These are phyloP conservation scores for Clarias platycephalus DNA, from an alignment of 2,797 vertebrate genomes.

Conservation along the genomic window DNA sequence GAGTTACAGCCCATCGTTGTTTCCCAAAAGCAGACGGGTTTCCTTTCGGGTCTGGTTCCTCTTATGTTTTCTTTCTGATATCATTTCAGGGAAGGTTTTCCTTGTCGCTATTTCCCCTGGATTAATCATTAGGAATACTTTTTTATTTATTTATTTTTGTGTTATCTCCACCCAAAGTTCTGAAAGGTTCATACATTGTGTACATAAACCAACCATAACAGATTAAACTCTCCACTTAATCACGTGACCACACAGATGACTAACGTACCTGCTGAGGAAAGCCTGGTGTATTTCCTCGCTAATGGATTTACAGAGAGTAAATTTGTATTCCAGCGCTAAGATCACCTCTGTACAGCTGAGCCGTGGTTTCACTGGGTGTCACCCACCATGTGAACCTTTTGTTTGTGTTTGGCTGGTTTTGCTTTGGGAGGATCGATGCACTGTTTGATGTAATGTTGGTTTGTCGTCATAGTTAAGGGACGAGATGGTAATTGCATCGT, in stretches of 20 bases:
- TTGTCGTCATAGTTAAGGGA: not conserved
- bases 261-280: not conserved
- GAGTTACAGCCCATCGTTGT: not conserved
- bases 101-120: not conserved
- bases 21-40: not conserved
- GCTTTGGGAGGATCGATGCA: not conserved
- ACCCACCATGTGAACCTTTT: not conserved
- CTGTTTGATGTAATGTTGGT: not conserved
- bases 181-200: no score
- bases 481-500: not conserved
- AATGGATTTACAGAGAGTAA: not conserved
- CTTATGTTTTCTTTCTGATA: not conserved
- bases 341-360: not conserved
- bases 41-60: not conserved
- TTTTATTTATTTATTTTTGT: no score
- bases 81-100: not conserved
- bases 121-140: not conserved
- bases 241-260: not conserved
- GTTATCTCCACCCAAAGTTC: not conserved
- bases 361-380: not conserved
- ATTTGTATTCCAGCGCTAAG: not conserved
- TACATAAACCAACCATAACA: not conserved
- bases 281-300: not conserved
- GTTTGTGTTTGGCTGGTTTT: not conserved
- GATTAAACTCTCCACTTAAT: not conserved